phyloP scores from a whole-genome alignment of 2,113 vertebrate species.

The Oostethus manadensis region DNA sequence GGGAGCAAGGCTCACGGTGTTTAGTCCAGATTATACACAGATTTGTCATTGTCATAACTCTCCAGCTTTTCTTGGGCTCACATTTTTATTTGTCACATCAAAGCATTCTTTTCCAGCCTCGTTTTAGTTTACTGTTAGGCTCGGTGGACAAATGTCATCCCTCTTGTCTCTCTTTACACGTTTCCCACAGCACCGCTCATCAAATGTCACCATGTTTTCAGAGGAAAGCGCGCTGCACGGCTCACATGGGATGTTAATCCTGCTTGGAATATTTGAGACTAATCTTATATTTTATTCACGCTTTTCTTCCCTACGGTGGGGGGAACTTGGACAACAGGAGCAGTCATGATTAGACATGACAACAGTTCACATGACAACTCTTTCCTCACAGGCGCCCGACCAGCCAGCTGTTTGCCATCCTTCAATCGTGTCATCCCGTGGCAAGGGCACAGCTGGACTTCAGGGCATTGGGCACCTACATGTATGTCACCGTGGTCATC shows the following conservation, averaged over 20 bases:
- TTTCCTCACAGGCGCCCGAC: conserved; percentile 48
- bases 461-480: conserved; percentile 31
- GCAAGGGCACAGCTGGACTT: conserved; percentile 33
- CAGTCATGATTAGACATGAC: conserved; percentile 14
- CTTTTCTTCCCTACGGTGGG: background rate
- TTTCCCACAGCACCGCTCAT: conserved; percentile 22
- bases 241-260: background rate
- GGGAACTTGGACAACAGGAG: too few species aligned
- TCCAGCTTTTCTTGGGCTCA: conserved; percentile 70
- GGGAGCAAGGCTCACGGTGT: conserved; percentile 53
- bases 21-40: conserved; percentile 72
- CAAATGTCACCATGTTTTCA: conserved; percentile 9
- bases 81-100: conserved; percentile 75
- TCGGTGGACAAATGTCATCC: conserved; percentile 42
- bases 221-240: background rate
- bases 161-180: conserved; percentile 19
- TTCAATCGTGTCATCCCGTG: conserved; percentile 57
- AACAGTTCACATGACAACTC: conserved; percentile 33
- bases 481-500: conserved; percentile 26
- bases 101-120: conserved; percentile 70
- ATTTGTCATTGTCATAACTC: conserved; percentile 78
- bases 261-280: background rate
- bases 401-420: conserved; percentile 65
- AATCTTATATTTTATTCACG: background rate
- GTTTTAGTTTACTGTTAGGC: conserved; percentile 44